Base-by-base conservation (phyloP, 2,888 invertebrate species). In the Lochmaea capreae region DNA sequence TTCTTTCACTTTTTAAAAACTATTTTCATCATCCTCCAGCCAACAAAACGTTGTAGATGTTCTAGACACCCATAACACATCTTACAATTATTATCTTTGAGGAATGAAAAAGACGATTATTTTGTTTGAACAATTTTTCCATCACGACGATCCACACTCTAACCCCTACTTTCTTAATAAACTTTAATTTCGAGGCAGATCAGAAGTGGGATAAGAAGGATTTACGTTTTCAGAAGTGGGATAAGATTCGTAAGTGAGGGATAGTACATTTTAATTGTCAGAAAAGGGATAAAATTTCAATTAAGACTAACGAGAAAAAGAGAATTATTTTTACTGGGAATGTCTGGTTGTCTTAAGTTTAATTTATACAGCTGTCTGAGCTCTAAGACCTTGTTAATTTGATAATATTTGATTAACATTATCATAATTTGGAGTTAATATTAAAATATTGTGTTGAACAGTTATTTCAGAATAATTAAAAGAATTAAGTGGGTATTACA, bases 241-340 rank as follows among this genome's bases (percentile, higher is more conserved):
- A 67, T 67, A 67, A 67, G 39, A 33, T 61, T 61, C 61, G 61
- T 61, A 61, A 63, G 42, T 71, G 65, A 54, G 22, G 65, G 43
- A 71, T 71, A 61, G 65, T 71, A 71, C 65, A 65, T 71, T 71
- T 71, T 71, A 71, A 71, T 65, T 71, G 71, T 65, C 65, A 71
- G 58, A 71, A 71, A 22, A 58, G 54, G 71, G 63, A 71, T 71
- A 71, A 65, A 71, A 71, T 71, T 71, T 65, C 71, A 71, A 71
- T 71, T 71, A 71, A 65, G 49, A 57, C 18, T 43, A 57, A 70
- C 58, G 70, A 16, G 63, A 65, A 70, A 70, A 70, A 65, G 54
- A 42, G 57, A 70, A 43, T 70, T 70, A 63, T 70, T 70, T 70
- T 70, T 65, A 57, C 42, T 58, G 22, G 26, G 26, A 57, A 14